phyloP scores from a whole-genome alignment of 2,888 invertebrate species.

The Gasteruption jaculator region DNA sequence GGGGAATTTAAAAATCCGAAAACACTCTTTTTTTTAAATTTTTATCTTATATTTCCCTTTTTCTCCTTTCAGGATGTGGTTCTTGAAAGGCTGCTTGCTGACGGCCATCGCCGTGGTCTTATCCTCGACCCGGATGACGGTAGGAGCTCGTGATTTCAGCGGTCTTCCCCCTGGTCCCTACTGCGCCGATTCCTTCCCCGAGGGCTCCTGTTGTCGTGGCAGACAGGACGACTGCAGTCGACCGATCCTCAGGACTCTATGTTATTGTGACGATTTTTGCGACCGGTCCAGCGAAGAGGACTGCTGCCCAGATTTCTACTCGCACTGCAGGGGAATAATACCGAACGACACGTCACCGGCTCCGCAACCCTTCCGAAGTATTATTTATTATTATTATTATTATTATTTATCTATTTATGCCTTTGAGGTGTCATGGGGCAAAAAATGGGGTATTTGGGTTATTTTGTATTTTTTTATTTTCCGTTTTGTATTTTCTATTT shows the following conservation, averaged over 20 bases:
- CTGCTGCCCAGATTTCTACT: slow-evolving; percentile 89
- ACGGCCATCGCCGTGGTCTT: slow-evolving; percentile 21
- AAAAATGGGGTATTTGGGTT: too few relatives aligned
- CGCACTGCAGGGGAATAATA: slow-evolving; percentile 61
- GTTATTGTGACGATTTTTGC: slow-evolving; percentile 95
- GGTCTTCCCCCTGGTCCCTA: slow-evolving; percentile 61
- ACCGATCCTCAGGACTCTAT: slow-evolving; percentile 74
- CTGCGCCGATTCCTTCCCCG: slow-evolving; percentile 50
- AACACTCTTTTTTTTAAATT: slow-evolving; percentile 4
- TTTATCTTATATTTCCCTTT: slow-evolving; percentile 8
- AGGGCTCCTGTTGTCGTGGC: slow-evolving; percentile 65
- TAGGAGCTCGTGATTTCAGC: slow-evolving; percentile 38
- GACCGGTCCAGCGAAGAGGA: slow-evolving; percentile 70
- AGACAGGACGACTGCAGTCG: slow-evolving; percentile 78
- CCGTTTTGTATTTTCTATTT: too few relatives aligned
- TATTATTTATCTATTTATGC: slow-evolving; percentile 4
- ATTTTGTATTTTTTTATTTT: too few relatives aligned
- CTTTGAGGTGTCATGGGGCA: too few relatives aligned
- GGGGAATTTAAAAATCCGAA: too few relatives aligned
- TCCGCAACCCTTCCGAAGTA: slow-evolving; percentile 18
- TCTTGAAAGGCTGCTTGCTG: slow-evolving; percentile 18
- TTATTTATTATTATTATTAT: background rate
- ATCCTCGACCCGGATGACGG: slow-evolving; percentile 18
- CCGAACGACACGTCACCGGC: slow-evolving; percentile 29
- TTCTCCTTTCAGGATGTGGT: slow-evolving; percentile 32